A percentile compares a stretch with the other conserved stretches of the same genome.
Conservation (phyloP, 2,113 vertebrate species). For the Lonchura striata region DNA sequence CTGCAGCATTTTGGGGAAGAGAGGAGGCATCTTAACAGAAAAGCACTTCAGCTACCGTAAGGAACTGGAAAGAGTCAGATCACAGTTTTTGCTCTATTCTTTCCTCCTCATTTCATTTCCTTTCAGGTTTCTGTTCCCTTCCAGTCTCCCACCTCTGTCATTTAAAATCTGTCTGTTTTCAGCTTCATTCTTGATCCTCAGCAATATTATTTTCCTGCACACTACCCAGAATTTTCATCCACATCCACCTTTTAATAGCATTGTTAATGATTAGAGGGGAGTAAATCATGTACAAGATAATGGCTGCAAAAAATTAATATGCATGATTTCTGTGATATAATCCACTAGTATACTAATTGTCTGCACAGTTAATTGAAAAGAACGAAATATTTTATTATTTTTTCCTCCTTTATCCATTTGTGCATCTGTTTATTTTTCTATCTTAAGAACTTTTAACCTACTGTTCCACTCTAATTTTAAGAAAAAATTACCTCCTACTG, state of each 20-base stretch:
- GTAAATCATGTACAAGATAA: conserved; percentile 78
- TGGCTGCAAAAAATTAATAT: conserved; percentile 77
- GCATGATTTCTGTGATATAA: conserved; percentile 76
- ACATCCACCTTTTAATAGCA: conserved; percentile 70
- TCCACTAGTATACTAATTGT: conserved; percentile 76
- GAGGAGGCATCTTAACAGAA: not conserved
- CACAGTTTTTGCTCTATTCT: not conserved
- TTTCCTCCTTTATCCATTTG: conserved; percentile 61
- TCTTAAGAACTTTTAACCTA: conserved; percentile 67
- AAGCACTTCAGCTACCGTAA: not conserved
- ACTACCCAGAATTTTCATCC: conserved; percentile 58
- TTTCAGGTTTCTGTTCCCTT: not conserved
- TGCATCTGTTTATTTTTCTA: conserved; percentile 71
- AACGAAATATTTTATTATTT: conserved; percentile 81
- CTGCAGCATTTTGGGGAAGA: not conserved
- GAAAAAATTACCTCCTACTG: conserved; percentile 49
- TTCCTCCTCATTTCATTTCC: not conserved
- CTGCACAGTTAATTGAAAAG: conserved; percentile 80
- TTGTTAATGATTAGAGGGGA: conserved; percentile 74
- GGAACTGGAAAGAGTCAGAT: not conserved
- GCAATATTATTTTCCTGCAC: conserved; percentile 55
- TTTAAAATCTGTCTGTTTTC: conserved; percentile 9
- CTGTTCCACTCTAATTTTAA: conserved; percentile 55
- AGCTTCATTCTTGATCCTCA: conserved; percentile 53
- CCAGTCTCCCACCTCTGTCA: not conserved